These are phyloP conservation scores for Epirrhoe alternata DNA, from an alignment of 2,888 invertebrate genomes.

Conservation along the genomic window DNA sequence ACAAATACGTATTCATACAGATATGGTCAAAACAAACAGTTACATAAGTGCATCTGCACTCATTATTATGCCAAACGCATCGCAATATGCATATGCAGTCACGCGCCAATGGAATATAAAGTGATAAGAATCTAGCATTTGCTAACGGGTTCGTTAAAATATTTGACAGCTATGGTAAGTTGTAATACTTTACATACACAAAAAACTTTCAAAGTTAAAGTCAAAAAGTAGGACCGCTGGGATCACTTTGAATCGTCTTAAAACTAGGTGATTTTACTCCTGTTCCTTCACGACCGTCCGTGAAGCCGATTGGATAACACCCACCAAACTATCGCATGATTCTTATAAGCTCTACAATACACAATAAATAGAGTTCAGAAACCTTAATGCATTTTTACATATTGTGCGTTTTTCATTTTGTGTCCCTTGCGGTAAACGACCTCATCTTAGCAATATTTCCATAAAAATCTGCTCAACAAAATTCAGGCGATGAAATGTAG, in stretches of 20 bases:
- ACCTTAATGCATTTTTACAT: too few species aligned
- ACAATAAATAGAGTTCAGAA: not conserved
- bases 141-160: not conserved
- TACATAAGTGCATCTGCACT: slow-evolving; percentile 8
- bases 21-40: not conserved
- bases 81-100: slow-evolving; percentile 9
- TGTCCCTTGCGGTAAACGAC: not conserved
- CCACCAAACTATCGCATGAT: too few species aligned
- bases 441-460: not conserved
- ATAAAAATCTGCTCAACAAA: not conserved
- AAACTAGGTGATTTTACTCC: too few species aligned
- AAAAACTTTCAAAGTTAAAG: too few species aligned
- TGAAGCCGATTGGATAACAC: too few species aligned
- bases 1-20: not conserved
- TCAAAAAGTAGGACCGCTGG: too few species aligned
- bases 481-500: not conserved
- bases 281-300: too few species aligned
- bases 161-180: too few species aligned
- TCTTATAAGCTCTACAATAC: too few species aligned
- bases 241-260: too few species aligned
- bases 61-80: slow-evolving; percentile 5
- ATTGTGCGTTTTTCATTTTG: not conserved
- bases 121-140: slow-evolving; percentile 8
- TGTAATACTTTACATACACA: too few species aligned
- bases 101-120: slow-evolving; percentile 9